Conservation (phyloP, 2,113 vertebrate genomes). For the Pleuronectes platessa region DNA sequence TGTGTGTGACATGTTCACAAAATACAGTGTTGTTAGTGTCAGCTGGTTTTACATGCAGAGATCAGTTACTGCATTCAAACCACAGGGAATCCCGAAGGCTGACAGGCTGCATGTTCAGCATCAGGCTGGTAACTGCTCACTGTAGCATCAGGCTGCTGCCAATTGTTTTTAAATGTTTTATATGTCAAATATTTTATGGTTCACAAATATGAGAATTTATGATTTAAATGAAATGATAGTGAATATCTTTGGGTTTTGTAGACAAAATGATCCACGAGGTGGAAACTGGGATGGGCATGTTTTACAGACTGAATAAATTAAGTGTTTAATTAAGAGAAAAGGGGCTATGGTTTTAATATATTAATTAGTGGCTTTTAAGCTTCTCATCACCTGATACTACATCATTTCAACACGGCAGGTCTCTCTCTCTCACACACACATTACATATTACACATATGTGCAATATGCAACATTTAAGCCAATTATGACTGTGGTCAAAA, state of each 20-base stretch:
- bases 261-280: neutral
- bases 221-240: neutral
- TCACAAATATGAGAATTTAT: neutral
- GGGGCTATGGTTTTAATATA: no score
- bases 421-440: neutral
- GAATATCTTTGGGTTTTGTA: neutral
- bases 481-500: slow-evolving; percentile 22
- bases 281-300: neutral
- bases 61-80: no score
- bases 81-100: no score
- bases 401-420: neutral
- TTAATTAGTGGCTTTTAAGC: neutral
- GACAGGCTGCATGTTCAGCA: no score
- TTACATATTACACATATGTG: neutral
- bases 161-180: neutral
- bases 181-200: neutral
- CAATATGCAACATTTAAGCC: slow-evolving; percentile 22
- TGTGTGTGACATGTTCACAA: no score
- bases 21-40: no score
- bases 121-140: no score
- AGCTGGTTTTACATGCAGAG: no score
- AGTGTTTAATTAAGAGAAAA: neutral
- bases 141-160: no score
- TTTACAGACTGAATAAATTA: neutral
- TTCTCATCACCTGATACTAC: neutral